Evolutionary conservation across 2,888 invertebrate genomes (phyloP).

Genomic region (Tetragonula carbonaria): DNA sequence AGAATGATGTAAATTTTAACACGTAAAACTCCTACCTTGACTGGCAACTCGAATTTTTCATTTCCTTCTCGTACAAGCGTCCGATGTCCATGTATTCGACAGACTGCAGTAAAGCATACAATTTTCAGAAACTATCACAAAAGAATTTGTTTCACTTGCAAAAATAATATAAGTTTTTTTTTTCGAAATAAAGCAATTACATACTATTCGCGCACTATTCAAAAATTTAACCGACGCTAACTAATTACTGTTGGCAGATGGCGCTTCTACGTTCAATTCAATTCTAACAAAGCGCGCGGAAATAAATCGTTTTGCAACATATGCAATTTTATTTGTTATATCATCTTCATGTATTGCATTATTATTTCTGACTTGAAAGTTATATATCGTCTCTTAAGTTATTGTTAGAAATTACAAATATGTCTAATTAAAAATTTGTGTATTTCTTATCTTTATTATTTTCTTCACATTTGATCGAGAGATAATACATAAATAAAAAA

Average conservation of each 20-base stretch:
- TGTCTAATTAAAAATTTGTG: background rate
- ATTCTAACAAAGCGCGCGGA: background rate
- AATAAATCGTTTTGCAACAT: background rate
- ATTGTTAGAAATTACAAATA: background rate
- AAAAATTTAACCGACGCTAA: background rate
- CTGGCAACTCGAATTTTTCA: background rate
- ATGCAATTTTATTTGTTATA: background rate
- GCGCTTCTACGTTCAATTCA: background rate
- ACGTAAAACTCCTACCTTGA: conserved; percentile 8
- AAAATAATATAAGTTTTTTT: background rate
- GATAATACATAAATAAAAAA: background rate
- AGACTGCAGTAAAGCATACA: background rate
- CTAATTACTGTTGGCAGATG: background rate
- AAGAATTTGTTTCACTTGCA: background rate
- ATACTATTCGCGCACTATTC: background rate
- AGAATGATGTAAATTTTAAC: background rate
- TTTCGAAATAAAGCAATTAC: background rate
- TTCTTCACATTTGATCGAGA: background rate
- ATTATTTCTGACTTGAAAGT: background rate
- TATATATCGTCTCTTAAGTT: background rate
- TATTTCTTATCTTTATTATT: background rate
- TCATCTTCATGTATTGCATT: background rate
- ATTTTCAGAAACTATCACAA: background rate
- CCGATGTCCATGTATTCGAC: background rate
- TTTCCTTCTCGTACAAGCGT: background rate